Base-by-base conservation (phyloP, 1,140 invertebrate species). In the Tetramorium alpestre region DNA sequence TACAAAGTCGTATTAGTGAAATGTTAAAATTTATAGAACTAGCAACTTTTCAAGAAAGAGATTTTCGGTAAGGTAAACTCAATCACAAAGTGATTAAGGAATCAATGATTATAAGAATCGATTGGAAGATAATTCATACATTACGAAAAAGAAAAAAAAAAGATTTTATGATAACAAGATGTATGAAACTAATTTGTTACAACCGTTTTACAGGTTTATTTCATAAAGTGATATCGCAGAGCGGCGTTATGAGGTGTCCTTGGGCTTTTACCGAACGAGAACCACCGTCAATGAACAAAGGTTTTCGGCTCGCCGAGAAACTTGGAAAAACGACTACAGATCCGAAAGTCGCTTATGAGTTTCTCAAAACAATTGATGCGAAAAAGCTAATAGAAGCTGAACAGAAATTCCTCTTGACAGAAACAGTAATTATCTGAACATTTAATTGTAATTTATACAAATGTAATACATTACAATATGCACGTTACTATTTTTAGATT, bases 161-260 rank as follows among this genome's bases (percentile, higher is more conserved):
- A 56, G 10, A 41, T 54, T 67, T 33, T 25, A 49, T 10, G 28
- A 28, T 11, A 11, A 72, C 18, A 72, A 51, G 33, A 51, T 28
- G 6, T 28, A 70, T 6, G 1, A 10, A 72, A 3, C 0, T 33
- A 33, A 33, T 28, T 33, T 25, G 1, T 41, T 58, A 58, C 3
- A 3, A 78, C 7, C n/a, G 5, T 91, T 94, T 90, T 28, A 82
- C 91, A 94, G 96, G 96, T 16, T 89, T 97, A 16, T 96, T 97
- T 77, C 96, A 96, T 87, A 96, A 96, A 91, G 96, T 95, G 0
- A 97, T 97, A 49, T 75, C 95, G 0, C 96, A 97, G 93, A 97
- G 96, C 87, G 96, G 96, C 13, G 94, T 94, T 13, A 94, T 95
- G 0, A 91, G 88, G 7, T 92, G 89, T 81, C 92, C 94, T 0